phyloP scores from a whole-genome alignment of 2,113 vertebrate genomes.

The Plecturocebus donacophilus region DNA sequence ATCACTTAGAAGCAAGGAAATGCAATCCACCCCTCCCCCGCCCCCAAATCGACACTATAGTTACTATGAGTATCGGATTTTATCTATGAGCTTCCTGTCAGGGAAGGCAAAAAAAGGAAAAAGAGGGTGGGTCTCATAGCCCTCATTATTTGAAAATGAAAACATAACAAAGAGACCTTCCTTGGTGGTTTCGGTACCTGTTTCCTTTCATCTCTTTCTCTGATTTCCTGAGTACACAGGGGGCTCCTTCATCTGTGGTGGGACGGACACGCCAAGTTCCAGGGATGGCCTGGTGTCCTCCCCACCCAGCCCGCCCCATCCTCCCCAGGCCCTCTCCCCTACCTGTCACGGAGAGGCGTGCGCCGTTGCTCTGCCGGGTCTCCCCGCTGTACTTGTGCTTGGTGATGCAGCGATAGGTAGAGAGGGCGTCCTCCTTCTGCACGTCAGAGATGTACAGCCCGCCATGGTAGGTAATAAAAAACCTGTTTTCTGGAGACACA shows the following conservation, averaged over 20 bases:
- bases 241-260: background rate
- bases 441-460: slow-evolving; percentile 99
- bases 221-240: background rate
- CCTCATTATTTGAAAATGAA: background rate
- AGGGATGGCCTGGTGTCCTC: background rate
- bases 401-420: slow-evolving; percentile 99
- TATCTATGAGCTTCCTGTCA: background rate
- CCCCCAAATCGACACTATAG: background rate
- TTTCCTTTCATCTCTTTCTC: background rate
- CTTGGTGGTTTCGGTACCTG: accelerated
- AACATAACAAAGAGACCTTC: background rate
- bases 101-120: slow-evolving; percentile 2
- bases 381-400: slow-evolving; percentile 99
- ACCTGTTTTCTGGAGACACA: slow-evolving; percentile 94
- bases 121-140: too few relatives aligned
- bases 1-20: background rate
- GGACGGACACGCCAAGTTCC: too few relatives aligned
- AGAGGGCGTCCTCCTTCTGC: slow-evolving; percentile 99
- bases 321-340: slow-evolving; percentile 40
- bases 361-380: slow-evolving; percentile 98
- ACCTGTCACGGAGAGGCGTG: slow-evolving; percentile 98
- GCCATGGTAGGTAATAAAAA: slow-evolving; percentile 96
- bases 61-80: background rate
- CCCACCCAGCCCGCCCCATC: accelerated
- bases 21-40: background rate